Base-by-base conservation (phyloP, 2,113 vertebrate genomes). In the Indicator indicator region DNA sequence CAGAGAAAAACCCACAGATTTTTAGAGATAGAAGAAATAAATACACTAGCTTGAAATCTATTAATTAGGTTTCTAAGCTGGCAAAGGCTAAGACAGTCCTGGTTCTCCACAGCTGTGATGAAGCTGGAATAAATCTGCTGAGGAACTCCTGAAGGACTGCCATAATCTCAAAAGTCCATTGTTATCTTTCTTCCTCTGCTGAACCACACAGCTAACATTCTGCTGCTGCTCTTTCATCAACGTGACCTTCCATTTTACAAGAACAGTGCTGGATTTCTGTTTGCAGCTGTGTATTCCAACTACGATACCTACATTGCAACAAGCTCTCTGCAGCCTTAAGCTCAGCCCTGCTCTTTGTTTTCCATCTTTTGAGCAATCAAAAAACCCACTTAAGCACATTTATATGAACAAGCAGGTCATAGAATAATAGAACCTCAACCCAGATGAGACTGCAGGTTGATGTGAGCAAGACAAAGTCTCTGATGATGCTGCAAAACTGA, bases 141-240 rank as follows among this genome's bases (percentile, higher is more conserved):
- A 99, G 96, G 98, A 98, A 56, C 95, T 95, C 60, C 32, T 95
- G 95, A 99, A 99, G 65, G 96, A 93, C 59, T 97, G 98, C 99
- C 99, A 99, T 81, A 97, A 98, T 74, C 96, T 97, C 86, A 98
- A 94, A 5, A 98, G 96, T 36, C 93, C 97, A 30, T 98, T 96
- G 0, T 99, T 96, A 50, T 98, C 97, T 3, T 92, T 93, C 92
- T 98, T 98, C 88, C 98, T 98, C 95, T 98, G 98, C 85, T 97
- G 97, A 26, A 97, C 91, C 50, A 97, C 90, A 77, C 83, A 96
- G 73, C 98, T 96, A 0, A 98, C 98, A 1, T 96, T 98, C 92
- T 98, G 98, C 99, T 99, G 99, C 86, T 97, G 98, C 86, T 98
- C 98, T 26, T 97, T 97, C 91, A 99, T 96, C 95, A 97, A 83